Evolutionary conservation across 1,140 invertebrate genomes (phyloP), one percentile per base, ranked within the genome.

Genomic region (Medauroidea extradentata): DNA sequence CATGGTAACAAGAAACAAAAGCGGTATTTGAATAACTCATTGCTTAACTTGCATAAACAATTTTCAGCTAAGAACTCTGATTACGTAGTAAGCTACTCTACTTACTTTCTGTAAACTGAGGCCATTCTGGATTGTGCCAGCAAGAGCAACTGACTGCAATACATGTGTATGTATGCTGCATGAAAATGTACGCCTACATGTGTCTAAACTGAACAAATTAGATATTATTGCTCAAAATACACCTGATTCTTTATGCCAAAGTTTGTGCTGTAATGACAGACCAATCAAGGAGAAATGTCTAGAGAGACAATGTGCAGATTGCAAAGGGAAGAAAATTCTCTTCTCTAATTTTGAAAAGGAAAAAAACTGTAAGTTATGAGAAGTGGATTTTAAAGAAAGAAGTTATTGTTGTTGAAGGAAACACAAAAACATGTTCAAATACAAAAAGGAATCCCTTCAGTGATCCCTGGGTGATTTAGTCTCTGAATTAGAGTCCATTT

Each of bases 1-100:
- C 63, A 66, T 19, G 63, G 65, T 21, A 51, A 54, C 39, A 63
- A 60, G 18, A 63, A 62, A 9, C 54, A 65, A 57, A 68, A 68
- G 57, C 25, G 62, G 25, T 62, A 53, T 58, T 66, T 71, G 44
- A 46, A 43, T 23, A 60, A 65, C 44, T 59, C 60, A 11, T 3
- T 70, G 25, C 50, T 63, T 34, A 7, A 11, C 11, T 34, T 7
- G 29, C 29, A 34, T 34, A 34, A 34, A 11, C 29, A 34, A 34
- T 34, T 11, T 34, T 34, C 16, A 14, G 34, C 46, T 49, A 42
- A 60, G 63, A 57, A 25, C 29, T 34, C 29, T 60, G 13, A 18
- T 55, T 50, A 24, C 43, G 24, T 59, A 21, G n/a, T 53, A 29
- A 56, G 50, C 29, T 61, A 63, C 58, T 53, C 51, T n/a, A 41